A percentile compares a stretch with the other conserved stretches of the same genome.
Conservation (phyloP, 2,113 vertebrate species). For the Pluvialis apricaria region DNA sequence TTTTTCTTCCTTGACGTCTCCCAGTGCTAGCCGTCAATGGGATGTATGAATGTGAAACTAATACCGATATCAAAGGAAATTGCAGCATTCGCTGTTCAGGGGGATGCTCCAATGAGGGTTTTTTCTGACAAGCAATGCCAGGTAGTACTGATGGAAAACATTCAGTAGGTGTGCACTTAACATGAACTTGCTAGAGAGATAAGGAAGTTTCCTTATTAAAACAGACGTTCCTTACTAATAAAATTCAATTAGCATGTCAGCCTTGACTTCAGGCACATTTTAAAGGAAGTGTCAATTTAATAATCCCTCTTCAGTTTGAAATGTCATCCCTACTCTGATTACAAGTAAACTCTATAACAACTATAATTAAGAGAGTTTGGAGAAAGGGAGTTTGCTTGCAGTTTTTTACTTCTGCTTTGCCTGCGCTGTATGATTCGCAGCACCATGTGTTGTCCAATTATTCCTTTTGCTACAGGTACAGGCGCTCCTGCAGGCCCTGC, state of each 20-base stretch:
- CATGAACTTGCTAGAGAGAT: slow-evolving; percentile 5
- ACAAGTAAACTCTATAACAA: slow-evolving; percentile 28
- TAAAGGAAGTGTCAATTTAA: slow-evolving; percentile 52
- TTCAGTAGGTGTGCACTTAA: neutral
- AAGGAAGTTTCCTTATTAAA: slow-evolving; percentile 37
- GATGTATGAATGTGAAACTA: neutral
- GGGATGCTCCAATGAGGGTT: neutral
- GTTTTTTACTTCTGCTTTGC: neutral
- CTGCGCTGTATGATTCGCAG: neutral
- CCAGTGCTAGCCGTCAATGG: neutral
- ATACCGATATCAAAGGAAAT: neutral
- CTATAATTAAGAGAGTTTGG: slow-evolving; percentile 22
- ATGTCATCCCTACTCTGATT: slow-evolving; percentile 44
- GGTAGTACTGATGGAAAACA: neutral
- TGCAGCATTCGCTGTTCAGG: neutral
- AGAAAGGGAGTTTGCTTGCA: slow-evolving; percentile 15
- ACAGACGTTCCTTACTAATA: slow-evolving; percentile 11
- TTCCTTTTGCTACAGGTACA: neutral
- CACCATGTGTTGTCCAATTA: neutral
- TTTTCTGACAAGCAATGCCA: neutral
- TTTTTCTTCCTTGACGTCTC: neutral
- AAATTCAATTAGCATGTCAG: slow-evolving; percentile 47
- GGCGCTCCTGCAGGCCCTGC: neutral
- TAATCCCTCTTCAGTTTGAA: slow-evolving; percentile 35
- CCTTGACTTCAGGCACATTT: slow-evolving; percentile 34